Percentiles rank a stretch among this genome's conserved stretches.
Evolutionary conservation across 2,113 vertebrate genomes (phyloP).

Genomic region (Ageneiosus marmoratus): DNA sequence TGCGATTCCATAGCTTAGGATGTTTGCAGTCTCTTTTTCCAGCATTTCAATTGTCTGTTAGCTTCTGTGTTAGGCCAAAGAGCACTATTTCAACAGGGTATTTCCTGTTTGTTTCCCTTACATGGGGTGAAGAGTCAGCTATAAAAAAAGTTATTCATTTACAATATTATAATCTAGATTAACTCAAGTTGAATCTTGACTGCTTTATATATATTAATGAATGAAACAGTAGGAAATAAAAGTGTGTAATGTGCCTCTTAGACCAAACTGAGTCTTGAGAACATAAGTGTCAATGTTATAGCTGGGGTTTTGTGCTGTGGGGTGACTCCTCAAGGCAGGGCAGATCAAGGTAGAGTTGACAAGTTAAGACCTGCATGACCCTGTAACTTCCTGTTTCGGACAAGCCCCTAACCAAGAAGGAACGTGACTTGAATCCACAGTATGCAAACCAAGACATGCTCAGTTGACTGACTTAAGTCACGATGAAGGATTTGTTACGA

Average conservation of each 20-base stretch:
- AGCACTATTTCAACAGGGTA: background rate
- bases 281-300: background rate
- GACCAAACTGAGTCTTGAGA: background rate
- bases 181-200: background rate
- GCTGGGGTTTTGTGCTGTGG: slow-evolving; percentile 12
- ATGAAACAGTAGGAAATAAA: background rate
- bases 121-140: background rate
- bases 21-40: slow-evolving; percentile 7
- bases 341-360: slow-evolving; percentile 10
- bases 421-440: slow-evolving; percentile 31
- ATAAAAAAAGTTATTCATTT: slow-evolving; percentile 38
- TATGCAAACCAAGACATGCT: background rate
- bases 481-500: background rate
- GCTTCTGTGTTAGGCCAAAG: slow-evolving; percentile 7
- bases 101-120: slow-evolving; percentile 3
- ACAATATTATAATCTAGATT: slow-evolving; percentile 2
- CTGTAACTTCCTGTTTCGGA: slow-evolving; percentile 6
- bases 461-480: background rate
- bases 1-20: background rate
- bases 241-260: background rate
- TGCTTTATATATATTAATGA: background rate
- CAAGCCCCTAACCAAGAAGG: slow-evolving; percentile 18
- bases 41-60: slow-evolving; percentile 5
- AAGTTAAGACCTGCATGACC: slow-evolving; percentile 39
- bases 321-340: slow-evolving; percentile 9